These are phyloP conservation scores for Echinometra lucunter DNA, from an alignment of 53 echinoderm and acorn worm genomes.

Conservation along the genomic window DNA sequence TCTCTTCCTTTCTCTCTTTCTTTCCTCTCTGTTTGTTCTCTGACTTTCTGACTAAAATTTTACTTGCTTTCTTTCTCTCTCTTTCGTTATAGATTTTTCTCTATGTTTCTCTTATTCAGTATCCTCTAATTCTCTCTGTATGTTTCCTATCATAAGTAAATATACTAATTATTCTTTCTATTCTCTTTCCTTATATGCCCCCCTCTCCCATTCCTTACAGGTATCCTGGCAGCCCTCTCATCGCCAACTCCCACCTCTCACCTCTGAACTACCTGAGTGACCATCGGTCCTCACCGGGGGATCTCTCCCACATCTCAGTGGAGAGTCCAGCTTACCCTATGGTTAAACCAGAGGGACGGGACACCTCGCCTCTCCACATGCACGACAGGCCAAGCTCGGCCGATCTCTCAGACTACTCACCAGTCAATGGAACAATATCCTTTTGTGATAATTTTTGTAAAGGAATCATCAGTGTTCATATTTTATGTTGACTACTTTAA, in stretches of 20 bases:
- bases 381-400: conserved; percentile 73
- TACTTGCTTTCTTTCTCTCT: not conserved
- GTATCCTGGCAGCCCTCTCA: conserved; percentile 82
- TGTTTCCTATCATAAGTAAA: not conserved
- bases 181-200: not conserved
- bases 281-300: conserved; percentile 70
- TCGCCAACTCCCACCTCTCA: conserved; percentile 72
- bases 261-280: conserved; percentile 76
- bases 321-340: conserved; percentile 73
- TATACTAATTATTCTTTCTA: not conserved
- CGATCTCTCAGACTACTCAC: conserved; percentile 88
- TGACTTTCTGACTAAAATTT: no score
- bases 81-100: no score
- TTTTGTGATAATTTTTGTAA: conserved; percentile 59
- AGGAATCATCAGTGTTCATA: not conserved
- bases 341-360: conserved; percentile 84
- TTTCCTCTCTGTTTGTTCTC: not conserved
- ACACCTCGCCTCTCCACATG: conserved; percentile 70
- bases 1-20: not conserved
- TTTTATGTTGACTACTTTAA: not conserved
- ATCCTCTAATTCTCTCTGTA: not conserved
- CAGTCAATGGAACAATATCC: conserved; percentile 94
- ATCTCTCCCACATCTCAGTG: conserved; percentile 71
- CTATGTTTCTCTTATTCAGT: not conserved
- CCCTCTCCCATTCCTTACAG: conserved; percentile 39